These are phyloP conservation scores for Lates calcarifer DNA, from an alignment of 2,113 vertebrate species.

Conservation along the genomic window DNA sequence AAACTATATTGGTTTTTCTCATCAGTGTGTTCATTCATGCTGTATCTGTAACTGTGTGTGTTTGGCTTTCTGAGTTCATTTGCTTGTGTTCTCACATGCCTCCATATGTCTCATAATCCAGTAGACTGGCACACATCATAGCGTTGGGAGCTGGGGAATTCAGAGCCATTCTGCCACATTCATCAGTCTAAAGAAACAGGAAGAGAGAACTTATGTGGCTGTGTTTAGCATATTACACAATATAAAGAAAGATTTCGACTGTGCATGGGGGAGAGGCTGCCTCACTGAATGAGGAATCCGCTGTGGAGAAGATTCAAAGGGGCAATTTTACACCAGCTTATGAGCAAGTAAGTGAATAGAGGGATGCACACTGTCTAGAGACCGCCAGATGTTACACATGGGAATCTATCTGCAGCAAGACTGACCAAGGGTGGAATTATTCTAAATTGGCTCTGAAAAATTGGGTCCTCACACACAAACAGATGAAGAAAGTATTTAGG, in stretches of 20 bases:
- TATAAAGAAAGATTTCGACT: constrained; percentile 75
- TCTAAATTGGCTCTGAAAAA: constrained; percentile 80
- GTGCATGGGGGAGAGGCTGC: constrained; percentile 59
- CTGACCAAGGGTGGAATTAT: constrained; percentile 74
- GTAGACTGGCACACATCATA: constrained; percentile 73
- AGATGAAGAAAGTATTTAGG: constrained; percentile 60
- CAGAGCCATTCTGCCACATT: constrained; percentile 66
- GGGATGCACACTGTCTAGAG: constrained; percentile 64
- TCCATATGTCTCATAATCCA: constrained; percentile 77
- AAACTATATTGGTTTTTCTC: constrained; percentile 32
- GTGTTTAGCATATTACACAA: constrained; percentile 74
- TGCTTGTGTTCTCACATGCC: constrained; percentile 60
- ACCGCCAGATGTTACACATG: constrained; percentile 71
- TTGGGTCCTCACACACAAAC: constrained; percentile 49
- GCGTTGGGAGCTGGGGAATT: constrained; percentile 66
- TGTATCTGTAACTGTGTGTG: constrained; percentile 28
- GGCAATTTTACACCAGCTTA: constrained; percentile 81
- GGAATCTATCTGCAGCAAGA: constrained; percentile 72
- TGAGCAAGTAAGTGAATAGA: constrained; percentile 71
- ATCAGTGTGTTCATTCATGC: neutral
- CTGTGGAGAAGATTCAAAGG: constrained; percentile 72
- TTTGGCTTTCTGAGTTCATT: constrained; percentile 50
- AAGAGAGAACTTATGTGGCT: constrained; percentile 55
- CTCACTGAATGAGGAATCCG: constrained; percentile 68
- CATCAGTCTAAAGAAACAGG: constrained; percentile 66